Percentiles rank a stretch among this genome's conserved stretches.
Conservation (phyloP, 2,888 invertebrate genomes). For the Stenoptilia bipunctidactyla region DNA sequence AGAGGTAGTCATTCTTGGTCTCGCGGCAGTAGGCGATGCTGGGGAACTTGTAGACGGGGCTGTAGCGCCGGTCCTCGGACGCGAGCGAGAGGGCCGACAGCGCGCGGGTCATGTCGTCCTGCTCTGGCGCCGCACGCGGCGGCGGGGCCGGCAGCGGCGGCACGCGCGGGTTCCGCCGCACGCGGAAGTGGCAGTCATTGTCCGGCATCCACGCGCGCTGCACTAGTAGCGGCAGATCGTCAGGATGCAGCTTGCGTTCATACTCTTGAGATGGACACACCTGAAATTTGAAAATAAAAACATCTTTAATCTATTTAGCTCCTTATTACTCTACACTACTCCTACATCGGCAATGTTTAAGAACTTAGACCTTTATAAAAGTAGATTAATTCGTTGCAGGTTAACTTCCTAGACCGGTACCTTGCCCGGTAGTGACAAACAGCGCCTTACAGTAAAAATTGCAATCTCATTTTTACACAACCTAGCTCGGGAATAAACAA, state of each 20-base stretch:
- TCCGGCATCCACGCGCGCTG: conserved; percentile 81
- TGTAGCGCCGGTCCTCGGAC: conserved; percentile 52
- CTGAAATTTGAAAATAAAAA: conserved; percentile 35
- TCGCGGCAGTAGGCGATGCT: conserved; percentile 58
- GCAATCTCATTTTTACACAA: no score
- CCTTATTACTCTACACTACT: no score
- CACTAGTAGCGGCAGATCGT: conserved; percentile 86
- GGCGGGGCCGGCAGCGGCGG: conserved; percentile 79
- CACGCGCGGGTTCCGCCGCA: conserved; percentile 85
- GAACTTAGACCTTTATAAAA: no score
- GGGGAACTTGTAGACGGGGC: conserved; percentile 62
- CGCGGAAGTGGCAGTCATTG: conserved; percentile 83
- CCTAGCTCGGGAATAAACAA: no score
- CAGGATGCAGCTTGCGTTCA: conserved; percentile 89
- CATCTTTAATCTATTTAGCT: no score
- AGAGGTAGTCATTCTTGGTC: conserved; percentile 59
- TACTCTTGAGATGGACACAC: conserved; percentile 85
- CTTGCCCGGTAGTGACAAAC: no score
- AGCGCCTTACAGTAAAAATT: no score
- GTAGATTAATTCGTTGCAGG: no score
- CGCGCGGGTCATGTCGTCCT: conserved; percentile 48
- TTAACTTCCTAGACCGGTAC: no score
- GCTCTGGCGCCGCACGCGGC: conserved; percentile 37
- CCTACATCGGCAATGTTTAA: no score
- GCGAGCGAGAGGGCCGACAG: conserved; percentile 58